Conservation (phyloP, 1,140 invertebrate genomes). For the Augochlora pura region DNA sequence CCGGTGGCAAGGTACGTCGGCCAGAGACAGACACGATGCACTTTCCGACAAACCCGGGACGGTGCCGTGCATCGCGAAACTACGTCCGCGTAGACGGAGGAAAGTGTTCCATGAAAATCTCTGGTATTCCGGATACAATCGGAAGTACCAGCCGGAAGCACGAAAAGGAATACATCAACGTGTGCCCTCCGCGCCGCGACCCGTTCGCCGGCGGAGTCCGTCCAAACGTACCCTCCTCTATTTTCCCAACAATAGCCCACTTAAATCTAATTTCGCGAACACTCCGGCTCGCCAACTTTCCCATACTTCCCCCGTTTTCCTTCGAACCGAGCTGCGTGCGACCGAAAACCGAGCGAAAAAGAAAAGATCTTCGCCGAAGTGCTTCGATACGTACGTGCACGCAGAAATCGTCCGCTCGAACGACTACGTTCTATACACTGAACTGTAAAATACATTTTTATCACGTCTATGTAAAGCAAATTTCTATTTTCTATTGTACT, state of each 20-base stretch:
- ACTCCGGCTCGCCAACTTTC: slow-evolving; percentile 42
- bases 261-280: slow-evolving; percentile 69
- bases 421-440: too few species aligned
- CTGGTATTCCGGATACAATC: slow-evolving; percentile 41
- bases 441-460: too few species aligned
- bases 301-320: slow-evolving; percentile 3
- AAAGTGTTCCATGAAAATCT: slow-evolving; percentile 46
- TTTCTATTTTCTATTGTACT: too few species aligned
- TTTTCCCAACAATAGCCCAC: slow-evolving; percentile 61
- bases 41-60: slow-evolving; percentile 25
- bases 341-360: slow-evolving; percentile 3
- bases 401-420: neutral
- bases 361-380: neutral
- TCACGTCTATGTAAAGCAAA: too few species aligned
- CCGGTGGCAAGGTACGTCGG: slow-evolving; percentile 47
- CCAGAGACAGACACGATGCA: slow-evolving; percentile 34
- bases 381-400: neutral
- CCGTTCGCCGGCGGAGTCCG: slow-evolving; percentile 7
- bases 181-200: neutral
- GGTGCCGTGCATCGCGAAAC: slow-evolving; percentile 15
- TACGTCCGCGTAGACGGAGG: slow-evolving; percentile 11
- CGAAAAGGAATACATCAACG: slow-evolving; percentile 62
- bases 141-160: slow-evolving; percentile 40
- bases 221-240: slow-evolving; percentile 36
- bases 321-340: neutral